Evolutionary conservation across 2,113 vertebrate species (phyloP).

Genomic region (Brevimyrus niger): DNA sequence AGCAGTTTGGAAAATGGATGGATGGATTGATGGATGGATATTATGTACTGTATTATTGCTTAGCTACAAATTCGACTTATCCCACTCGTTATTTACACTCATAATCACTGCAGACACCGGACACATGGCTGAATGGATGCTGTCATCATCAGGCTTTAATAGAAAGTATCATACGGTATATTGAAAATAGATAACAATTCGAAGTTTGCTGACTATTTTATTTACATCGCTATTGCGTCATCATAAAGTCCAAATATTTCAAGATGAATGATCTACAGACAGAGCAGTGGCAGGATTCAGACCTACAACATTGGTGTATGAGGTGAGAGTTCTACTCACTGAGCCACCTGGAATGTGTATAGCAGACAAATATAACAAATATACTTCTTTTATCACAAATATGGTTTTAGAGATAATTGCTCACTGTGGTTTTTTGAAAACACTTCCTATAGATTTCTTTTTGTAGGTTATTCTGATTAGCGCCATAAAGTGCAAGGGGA

Average conservation of each 20-base stretch:
- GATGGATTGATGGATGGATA: no score
- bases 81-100: neutral
- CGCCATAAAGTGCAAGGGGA: neutral
- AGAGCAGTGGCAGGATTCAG: neutral
- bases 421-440: neutral
- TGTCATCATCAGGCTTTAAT: neutral
- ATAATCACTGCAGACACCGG: neutral
- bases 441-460: neutral
- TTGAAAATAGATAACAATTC: neutral
- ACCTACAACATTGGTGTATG: neutral
- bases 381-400: neutral
- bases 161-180: neutral
- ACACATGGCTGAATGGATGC: neutral
- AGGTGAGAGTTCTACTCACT: neutral
- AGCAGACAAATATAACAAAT: neutral
- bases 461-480: neutral
- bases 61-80: neutral
- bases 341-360: neutral
- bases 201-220: neutral
- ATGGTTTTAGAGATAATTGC: neutral
- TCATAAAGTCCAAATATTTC: neutral
- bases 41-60: neutral
- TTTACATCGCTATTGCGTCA: neutral
- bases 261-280: neutral
- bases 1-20: no score